Base-by-base conservation (phyloP, 1,140 invertebrate genomes). In the Papilio helenus region DNA sequence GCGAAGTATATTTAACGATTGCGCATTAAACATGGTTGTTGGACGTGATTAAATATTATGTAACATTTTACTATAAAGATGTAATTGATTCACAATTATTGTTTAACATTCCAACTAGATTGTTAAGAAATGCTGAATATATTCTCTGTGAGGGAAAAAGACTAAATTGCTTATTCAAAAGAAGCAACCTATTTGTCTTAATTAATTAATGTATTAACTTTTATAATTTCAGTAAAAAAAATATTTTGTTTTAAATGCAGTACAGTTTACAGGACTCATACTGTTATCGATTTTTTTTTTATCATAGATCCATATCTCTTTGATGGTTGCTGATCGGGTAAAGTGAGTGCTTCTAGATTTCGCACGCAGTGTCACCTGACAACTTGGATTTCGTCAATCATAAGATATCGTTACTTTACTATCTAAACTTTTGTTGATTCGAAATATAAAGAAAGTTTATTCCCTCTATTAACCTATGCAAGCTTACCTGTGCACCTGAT, bases 401-500 rank as follows among this genome's bases (percentile, higher is more conserved):
- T 20, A 58, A 58, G 20, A 58, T 58, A 58, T 5, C 16, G n/a
- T 23, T 58, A 51, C 16, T 7, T 20, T 18, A 20, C 18, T 55
- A 55, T 68, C 26, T 65, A 23, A 0, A 14, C 20, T 26, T 14
- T 9, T 26, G 16, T 68, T 5, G 7, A 18, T n/a, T n/a, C 51
- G 23, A 14, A 14, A 23, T 14, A 14, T 12, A 61, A 14, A 3
- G 10, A 61, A 29, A 16, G 23, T 26, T 8, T 23, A 10, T 26
- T 61, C 14, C 58, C 10, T 61, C 10, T 26, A 61, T 29, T 18
- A 29, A 29, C n/a, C 26, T 34, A 61, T 68, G 26, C 12, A 68
- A 7, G 26, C 61, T 65, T 82, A 92, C 93, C 87, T 91, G 58
- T 76, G 84, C 10, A 94, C 92, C 86, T 93, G 90, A 2, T 89